Conservation (phyloP, 2,797 vertebrate genomes). For the Falco cherrug region DNA sequence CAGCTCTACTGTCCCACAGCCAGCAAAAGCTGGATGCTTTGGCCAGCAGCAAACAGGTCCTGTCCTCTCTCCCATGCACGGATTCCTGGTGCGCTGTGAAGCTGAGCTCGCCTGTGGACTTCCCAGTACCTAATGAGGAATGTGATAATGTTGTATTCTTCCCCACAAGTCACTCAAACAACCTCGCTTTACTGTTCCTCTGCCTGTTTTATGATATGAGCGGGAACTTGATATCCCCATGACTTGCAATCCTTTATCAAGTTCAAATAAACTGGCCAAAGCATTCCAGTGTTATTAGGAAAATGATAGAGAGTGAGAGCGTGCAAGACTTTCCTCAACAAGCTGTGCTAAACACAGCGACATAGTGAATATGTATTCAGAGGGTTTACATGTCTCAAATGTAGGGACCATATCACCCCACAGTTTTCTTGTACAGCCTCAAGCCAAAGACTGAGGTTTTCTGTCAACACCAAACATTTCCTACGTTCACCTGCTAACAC, state of each 20-base stretch:
- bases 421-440: neutral
- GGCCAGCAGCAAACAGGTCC: neutral
- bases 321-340: neutral
- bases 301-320: neutral
- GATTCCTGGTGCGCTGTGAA: neutral
- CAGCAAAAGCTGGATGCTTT: neutral
- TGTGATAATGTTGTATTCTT: neutral
- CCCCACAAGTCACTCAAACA: neutral
- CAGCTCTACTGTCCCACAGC: neutral
- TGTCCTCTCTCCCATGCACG: neutral
- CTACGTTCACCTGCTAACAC: neutral
- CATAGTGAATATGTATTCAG: neutral
- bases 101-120: neutral
- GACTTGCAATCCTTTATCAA: neutral
- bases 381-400: neutral
- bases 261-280: neutral
- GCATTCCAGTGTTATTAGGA: neutral
- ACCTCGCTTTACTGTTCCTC: neutral
- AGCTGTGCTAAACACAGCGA: neutral
- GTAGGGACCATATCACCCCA: neutral
- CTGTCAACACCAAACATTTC: neutral
- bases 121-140: neutral
- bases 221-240: neutral
- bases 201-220: fast-evolving
- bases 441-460: neutral